Percentiles rank a stretch among this genome's conserved stretches.
phyloP scores from a whole-genome alignment of 1,140 invertebrate genomes.

The Zaprionus ornatus region DNA sequence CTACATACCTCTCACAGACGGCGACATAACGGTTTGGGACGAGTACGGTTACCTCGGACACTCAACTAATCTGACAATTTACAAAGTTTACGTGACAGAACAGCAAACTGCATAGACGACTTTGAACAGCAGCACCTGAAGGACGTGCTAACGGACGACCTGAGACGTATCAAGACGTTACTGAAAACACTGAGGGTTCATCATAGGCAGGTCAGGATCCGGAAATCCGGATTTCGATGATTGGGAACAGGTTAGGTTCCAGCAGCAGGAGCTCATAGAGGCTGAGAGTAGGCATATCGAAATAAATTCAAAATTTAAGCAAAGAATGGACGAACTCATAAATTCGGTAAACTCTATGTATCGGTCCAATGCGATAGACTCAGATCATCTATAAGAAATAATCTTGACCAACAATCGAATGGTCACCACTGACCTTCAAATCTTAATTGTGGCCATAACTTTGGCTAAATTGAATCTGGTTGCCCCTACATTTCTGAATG shows the following conservation, averaged over 20 bases:
- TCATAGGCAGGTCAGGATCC: constrained; percentile 9
- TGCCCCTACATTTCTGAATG: too few relatives aligned
- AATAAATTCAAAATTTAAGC: constrained; percentile 20
- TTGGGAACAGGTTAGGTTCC: constrained; percentile 13
- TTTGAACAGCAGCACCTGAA: neutral
- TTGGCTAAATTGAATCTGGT: too few relatives aligned
- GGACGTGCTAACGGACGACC: too few relatives aligned
- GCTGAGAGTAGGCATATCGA: constrained; percentile 11
- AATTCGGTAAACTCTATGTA: too few relatives aligned
- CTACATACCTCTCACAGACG: too few relatives aligned
- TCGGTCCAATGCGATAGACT: neutral
- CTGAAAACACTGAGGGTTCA: neutral
- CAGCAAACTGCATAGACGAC: neutral
- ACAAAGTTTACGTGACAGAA: neutral
- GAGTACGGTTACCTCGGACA: constrained; percentile 12
- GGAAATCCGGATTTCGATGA: constrained; percentile 23
- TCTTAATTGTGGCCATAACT: too few relatives aligned
- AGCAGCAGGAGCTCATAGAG: constrained; percentile 7
- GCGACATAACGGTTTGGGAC: constrained; percentile 24
- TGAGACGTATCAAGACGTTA: neutral
- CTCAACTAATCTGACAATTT: constrained; percentile 12
- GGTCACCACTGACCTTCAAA: constrained; percentile 13
- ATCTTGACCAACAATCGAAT: constrained; percentile 14
- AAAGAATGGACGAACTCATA: neutral
- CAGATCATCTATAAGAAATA: constrained; percentile 8